These are phyloP conservation scores for Eurois occulta DNA, from an alignment of 2,888 invertebrate genomes.

Conservation along the genomic window DNA sequence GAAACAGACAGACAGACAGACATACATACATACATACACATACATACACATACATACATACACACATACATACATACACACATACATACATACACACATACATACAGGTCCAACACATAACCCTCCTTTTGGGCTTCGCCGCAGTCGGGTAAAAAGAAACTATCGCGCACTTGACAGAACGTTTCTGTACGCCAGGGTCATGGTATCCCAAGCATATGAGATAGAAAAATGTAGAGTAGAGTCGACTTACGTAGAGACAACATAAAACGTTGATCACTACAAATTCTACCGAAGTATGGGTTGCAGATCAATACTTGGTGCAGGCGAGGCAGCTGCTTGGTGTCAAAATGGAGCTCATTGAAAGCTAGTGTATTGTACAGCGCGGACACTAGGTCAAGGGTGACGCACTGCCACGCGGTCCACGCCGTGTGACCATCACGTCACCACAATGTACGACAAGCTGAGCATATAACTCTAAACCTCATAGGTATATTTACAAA, in stretches of 20 bases:
- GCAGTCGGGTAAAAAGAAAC: background rate
- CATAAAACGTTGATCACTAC: constrained; percentile 18
- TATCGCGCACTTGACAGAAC: background rate
- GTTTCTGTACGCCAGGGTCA: background rate
- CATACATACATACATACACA: no score
- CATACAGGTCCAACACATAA: no score
- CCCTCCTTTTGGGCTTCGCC: no score
- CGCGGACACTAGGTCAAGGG: constrained; percentile 14
- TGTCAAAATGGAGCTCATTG: constrained; percentile 14
- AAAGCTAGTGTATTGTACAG: constrained; percentile 7
- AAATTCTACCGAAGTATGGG: constrained; percentile 20
- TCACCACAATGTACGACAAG: constrained; percentile 17
- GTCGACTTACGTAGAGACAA: constrained; percentile 27
- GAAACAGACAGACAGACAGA: no score
- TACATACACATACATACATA: no score
- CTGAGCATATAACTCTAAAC: constrained; percentile 39
- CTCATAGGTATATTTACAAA: constrained; percentile 46
- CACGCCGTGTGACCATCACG: background rate
- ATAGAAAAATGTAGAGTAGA: constrained; percentile 42
- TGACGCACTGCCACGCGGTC: background rate
- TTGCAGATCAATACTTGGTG: constrained; percentile 32
- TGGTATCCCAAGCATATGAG: background rate
- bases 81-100: no score
- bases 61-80: no score
- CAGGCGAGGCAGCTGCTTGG: constrained; percentile 21